A percentile compares a stretch with the other conserved stretches of the same genome.
Evolutionary conservation across 2,888 invertebrate genomes (phyloP).

Genomic region (Bimastos eiseni): DNA sequence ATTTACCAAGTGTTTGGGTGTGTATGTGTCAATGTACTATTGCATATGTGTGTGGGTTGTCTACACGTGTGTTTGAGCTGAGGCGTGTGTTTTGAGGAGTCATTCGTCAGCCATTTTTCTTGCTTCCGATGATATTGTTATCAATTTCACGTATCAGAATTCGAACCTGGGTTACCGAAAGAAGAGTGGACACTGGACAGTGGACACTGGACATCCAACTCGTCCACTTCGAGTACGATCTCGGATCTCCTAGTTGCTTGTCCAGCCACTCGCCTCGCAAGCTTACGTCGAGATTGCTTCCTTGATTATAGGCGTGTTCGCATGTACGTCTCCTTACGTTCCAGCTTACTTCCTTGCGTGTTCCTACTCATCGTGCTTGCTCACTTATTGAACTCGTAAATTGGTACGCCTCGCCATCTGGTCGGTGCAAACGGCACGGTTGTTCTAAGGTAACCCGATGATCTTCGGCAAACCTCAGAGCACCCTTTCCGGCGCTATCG

Average conservation of each 20-base stretch:
- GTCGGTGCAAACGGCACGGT: not conserved
- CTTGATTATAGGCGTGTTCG: not conserved
- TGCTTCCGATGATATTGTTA: not conserved
- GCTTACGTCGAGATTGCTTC: not conserved
- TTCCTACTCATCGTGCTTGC: no score
- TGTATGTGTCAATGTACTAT: no score
- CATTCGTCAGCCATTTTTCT: no score
- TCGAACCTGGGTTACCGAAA: not conserved
- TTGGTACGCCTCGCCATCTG: not conserved
- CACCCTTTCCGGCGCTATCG: not conserved
- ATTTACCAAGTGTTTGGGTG: no score
- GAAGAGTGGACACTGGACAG: no score
- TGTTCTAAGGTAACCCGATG: slow-evolving; percentile 13
- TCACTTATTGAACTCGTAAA: not conserved
- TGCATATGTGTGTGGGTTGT: not conserved
- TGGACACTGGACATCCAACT: not conserved
- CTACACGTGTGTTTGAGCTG: not conserved
- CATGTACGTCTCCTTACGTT: not conserved
- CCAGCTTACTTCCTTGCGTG: not conserved
- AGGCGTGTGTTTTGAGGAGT: not conserved
- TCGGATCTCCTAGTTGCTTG: no score
- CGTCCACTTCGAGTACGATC: not conserved
- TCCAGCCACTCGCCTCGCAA: not conserved
- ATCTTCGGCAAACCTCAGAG: not conserved
- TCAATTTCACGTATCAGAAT: not conserved